Evolutionary conservation across 2,888 invertebrate genomes (phyloP).

Genomic region (Masnerella sp.): DNA sequence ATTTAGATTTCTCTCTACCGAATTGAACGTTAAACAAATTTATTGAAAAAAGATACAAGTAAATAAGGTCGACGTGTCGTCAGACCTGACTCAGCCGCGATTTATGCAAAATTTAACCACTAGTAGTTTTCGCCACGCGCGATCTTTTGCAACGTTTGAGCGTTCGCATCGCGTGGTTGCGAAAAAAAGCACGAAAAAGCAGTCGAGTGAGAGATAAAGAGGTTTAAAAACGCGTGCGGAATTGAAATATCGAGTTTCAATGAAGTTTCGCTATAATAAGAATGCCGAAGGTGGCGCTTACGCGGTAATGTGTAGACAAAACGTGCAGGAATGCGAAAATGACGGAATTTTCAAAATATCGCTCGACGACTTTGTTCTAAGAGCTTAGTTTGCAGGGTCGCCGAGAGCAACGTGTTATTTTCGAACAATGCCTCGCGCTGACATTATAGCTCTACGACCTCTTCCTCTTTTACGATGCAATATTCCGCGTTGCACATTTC

Average conservation of each 20-base stretch:
- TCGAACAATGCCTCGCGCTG: constrained; percentile 55
- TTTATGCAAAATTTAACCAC: constrained; percentile 23
- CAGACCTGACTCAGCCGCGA: not conserved
- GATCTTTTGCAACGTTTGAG: too few species aligned
- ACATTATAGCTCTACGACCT: constrained; percentile 54
- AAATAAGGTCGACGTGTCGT: not conserved
- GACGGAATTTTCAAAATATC: constrained; percentile 51
- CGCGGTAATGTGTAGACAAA: constrained; percentile 18
- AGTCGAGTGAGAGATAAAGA: too few species aligned
- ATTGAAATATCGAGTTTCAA: constrained; percentile 45
- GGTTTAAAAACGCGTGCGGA: constrained; percentile 7
- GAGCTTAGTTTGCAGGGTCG: constrained; percentile 49
- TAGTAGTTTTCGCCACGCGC: not conserved
- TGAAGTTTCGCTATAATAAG: constrained; percentile 26
- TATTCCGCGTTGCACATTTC: constrained; percentile 54
- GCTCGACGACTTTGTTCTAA: constrained; percentile 41
- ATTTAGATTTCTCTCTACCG: too few species aligned
- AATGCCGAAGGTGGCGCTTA: constrained; percentile 24
- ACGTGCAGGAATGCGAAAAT: constrained; percentile 30
- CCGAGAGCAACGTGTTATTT: constrained; percentile 53
- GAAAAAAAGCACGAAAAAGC: too few species aligned
- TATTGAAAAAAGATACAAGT: too few species aligned
- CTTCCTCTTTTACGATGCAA: constrained; percentile 53
- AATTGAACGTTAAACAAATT: too few species aligned
- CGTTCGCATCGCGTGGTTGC: too few species aligned